phyloP scores from a whole-genome alignment of 2,888 invertebrate genomes.

The Netelia virgata region DNA sequence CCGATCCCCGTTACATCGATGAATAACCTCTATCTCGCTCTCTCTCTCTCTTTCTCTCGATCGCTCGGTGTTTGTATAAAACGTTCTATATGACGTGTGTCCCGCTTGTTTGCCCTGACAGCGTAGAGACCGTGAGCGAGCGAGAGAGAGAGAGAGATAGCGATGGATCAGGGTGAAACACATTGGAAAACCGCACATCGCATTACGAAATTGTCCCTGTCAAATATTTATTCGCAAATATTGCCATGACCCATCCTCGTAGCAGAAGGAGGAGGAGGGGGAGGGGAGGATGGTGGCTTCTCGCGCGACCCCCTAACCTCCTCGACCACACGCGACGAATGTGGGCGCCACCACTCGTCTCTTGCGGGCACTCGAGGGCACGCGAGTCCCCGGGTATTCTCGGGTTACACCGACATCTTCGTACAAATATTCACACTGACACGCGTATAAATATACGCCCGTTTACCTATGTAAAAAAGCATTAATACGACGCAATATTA shows the following conservation, averaged over 20 bases:
- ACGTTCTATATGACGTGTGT: slow-evolving; percentile 10
- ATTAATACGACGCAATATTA: slow-evolving; percentile 49
- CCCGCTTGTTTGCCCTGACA: not conserved
- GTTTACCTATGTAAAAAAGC: slow-evolving; percentile 2
- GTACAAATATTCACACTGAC: slow-evolving; percentile 11
- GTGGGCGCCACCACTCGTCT: slow-evolving; percentile 34
- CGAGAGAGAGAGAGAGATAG: not conserved
- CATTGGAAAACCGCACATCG: slow-evolving; percentile 75
- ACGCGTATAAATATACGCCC: slow-evolving; percentile 4
- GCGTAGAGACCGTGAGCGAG: no score
- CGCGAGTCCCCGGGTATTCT: slow-evolving; percentile 26
- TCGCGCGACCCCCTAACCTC: slow-evolving; percentile 10
- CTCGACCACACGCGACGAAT: slow-evolving; percentile 22
- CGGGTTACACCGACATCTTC: slow-evolving; percentile 43
- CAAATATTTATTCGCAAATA: slow-evolving; percentile 81
- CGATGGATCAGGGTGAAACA: slow-evolving; percentile 25
- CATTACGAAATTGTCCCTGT: slow-evolving; percentile 78
- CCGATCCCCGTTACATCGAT: slow-evolving; percentile 41
- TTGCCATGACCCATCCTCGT: slow-evolving; percentile 50
- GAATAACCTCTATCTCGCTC: slow-evolving; percentile 1
- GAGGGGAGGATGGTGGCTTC: not conserved
- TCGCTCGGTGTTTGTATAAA: slow-evolving; percentile 8
- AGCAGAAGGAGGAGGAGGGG: slow-evolving; percentile 8
- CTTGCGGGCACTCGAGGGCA: slow-evolving; percentile 57
- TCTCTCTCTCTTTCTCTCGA: no score